A percentile compares a stretch with the other conserved stretches of the same genome.
phyloP scores from a whole-genome alignment of 2,888 invertebrate species.

The Nemotelus pantherinus region DNA sequence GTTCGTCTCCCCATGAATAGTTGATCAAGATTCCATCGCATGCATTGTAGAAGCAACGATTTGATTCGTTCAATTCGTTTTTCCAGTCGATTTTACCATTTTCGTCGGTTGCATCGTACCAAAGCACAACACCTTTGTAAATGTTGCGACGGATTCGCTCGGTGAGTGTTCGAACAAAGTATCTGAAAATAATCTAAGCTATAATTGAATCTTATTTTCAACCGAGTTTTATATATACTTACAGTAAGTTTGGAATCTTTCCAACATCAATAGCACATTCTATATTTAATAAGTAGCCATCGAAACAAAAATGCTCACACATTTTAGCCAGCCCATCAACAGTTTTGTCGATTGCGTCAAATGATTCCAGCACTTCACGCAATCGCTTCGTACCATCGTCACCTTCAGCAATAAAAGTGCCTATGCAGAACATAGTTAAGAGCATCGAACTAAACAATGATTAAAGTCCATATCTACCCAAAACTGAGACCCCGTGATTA shows the following conservation, averaged over 20 bases:
- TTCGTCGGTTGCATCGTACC: conserved; percentile 95
- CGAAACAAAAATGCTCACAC: conserved; percentile 81
- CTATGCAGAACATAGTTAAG: conserved; percentile 62
- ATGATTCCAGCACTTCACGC: conserved; percentile 72
- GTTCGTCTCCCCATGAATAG: conserved; percentile 83
- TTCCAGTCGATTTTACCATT: conserved; percentile 89
- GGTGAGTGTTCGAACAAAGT: conserved; percentile 72
- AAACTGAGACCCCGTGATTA: conserved; percentile 85
- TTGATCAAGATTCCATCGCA: conserved; percentile 95
- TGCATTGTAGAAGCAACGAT: conserved; percentile 82
- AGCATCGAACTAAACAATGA: conserved; percentile 24
- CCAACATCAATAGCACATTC: conserved; percentile 77
- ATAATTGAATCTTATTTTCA: background rate
- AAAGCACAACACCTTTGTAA: conserved; percentile 77
- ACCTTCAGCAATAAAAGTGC: conserved; percentile 94
- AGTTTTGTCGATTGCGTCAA: conserved; percentile 69
- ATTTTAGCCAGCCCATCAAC: conserved; percentile 77
- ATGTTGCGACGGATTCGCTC: conserved; percentile 69
- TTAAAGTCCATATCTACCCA: conserved; percentile 69
- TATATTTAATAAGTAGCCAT: conserved; percentile 96
- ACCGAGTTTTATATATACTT: conserved; percentile 1
- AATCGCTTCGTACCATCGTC: conserved; percentile 72
- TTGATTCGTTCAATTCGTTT: conserved; percentile 85
- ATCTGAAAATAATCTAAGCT: conserved; percentile 26
- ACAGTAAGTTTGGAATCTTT: conserved; percentile 17